Evolutionary conservation across 2,888 invertebrate species (phyloP), one percentile per base, ranked within the genome.

Genomic region (Diaphora mendica): DNA sequence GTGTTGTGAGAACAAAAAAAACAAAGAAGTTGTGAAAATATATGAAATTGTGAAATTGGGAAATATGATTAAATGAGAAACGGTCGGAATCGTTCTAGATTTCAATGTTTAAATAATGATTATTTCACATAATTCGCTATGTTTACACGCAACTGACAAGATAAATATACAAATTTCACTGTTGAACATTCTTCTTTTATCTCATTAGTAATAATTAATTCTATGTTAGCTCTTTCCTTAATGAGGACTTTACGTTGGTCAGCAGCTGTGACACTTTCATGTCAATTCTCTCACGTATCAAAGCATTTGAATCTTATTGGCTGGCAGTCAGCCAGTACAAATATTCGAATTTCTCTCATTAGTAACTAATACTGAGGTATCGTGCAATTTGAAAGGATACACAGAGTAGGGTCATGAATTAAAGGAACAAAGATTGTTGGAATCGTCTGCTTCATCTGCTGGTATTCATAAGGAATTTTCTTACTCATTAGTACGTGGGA

Each of bases 271-370:
- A 9, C n/a, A 55, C n/a, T 55, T 55, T n/a, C 55, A 11, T 55
- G 55, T 55, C 26, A 55, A 55, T 55, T 55, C n/a, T 55, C 55
- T 55, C 55, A 55, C 55, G 55, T 55, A n/a, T n/a, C n/a, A n/a
- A 26, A 55, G 26, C 26, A 26, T 55, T 55, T 26, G 15, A 44
- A 39, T 39, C 3, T 11, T 39, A 39, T 39, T 11, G 39, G 11
- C 15, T 44, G 5, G 44, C 4, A 44, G 44, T 17, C 17, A 17
- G 44, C 44, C 44, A 17, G 17, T 44, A 13, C 9, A 26, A 11
- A 26, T n/a, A n/a, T n/a, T 55, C n/a, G 11, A 55, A n/a, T n/a
- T 55, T 26, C n/a, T 17, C 44, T 44, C 44, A 5, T 44, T 44
- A 44, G 44, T 17, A 44, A 0, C 44, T 17, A 4, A 13, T 11